Base-by-base conservation (phyloP, 1,140 invertebrate genomes). In the Hesperophylax magnus region DNA sequence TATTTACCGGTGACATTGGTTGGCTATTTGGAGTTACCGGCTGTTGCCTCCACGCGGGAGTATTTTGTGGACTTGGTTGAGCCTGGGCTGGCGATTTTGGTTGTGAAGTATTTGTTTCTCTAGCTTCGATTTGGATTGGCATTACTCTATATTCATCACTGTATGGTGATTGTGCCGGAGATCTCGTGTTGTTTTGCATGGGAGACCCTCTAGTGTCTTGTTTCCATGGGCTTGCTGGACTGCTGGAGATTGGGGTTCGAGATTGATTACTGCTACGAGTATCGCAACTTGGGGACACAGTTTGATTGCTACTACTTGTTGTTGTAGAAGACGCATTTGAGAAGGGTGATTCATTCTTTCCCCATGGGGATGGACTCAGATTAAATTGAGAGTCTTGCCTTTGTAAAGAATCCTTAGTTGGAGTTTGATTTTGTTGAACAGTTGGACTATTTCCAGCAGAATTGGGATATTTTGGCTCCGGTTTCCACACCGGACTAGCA, bases 331-430 rank as follows among this genome's bases (percentile, higher is more conserved):
- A 74, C 17, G 76, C 60, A 27, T 79, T 84, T 14, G 83, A 82
- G 15, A 72, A 65, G 6, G 89, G 75, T 14, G 89, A 89, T 54
- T 86, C 86, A 18, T 87, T 87, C 80, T 47, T 47, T 47, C 88
- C 85, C 89, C 89, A 90, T 15, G 89, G 88, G 6, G 88, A 85
- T 69, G 86, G 65, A 85, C 88, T 88, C 54, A 82, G 89, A 81
- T 91, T 91, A 80, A 90, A 91, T 82, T 90, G 89, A 24, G 89
- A 91, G 60, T 91, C 89, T 82, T 91, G 89, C 71, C 89, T 85
- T 75, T 88, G 86, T 58, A 91, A 84, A 3, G 88, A 61, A 80
- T 90, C 89, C 83, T 88, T 87, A 52, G 87, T 89, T 27, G 86
- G 88, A 14, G 89, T 87, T 65, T 86, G 85, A 3, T 86, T 63